These are phyloP conservation scores for Rhogogaster chlorosoma DNA, from an alignment of 2,888 invertebrate genomes.

Conservation along the genomic window DNA sequence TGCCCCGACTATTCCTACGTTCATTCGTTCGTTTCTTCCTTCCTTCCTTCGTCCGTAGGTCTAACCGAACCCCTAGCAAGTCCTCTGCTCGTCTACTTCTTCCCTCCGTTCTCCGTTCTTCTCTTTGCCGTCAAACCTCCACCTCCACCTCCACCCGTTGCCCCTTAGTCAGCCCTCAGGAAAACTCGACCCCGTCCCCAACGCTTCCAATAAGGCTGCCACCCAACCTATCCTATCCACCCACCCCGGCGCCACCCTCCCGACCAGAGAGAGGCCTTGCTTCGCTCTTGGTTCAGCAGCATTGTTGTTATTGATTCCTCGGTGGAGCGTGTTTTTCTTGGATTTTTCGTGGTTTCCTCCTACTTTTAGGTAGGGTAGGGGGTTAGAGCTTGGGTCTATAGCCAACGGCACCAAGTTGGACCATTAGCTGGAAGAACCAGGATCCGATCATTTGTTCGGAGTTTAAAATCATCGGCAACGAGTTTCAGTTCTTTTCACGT, in stretches of 20 bases:
- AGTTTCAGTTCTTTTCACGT: neutral
- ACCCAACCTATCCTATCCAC: constrained; percentile 64
- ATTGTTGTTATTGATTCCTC: constrained; percentile 74
- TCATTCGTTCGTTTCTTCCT: constrained; percentile 14
- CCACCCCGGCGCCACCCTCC: constrained; percentile 55
- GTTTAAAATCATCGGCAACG: neutral
- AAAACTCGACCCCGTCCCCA: constrained; percentile 68
- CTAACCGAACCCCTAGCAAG: constrained; percentile 38
- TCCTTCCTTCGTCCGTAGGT: constrained; percentile 23
- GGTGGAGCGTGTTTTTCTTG: constrained; percentile 72
- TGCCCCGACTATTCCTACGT: constrained; percentile 28
- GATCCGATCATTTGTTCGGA: neutral
- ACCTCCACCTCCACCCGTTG: constrained; percentile 56
- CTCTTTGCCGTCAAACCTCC: constrained; percentile 53
- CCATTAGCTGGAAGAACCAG: neutral
- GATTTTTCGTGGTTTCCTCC: constrained; percentile 68
- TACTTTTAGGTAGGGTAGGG: constrained; percentile 4
- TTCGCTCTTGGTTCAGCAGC: constrained; percentile 69
- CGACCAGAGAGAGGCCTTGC: constrained; percentile 65
- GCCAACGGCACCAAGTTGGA: constrained; percentile 1
- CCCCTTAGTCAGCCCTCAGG: constrained; percentile 69
- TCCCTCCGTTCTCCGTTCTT: constrained; percentile 57
- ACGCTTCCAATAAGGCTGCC: constrained; percentile 73
- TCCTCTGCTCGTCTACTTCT: constrained; percentile 50
- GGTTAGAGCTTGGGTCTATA: neutral